phyloP scores from a whole-genome alignment of 2,797 vertebrate genomes.

The Melanogrammus aeglefinus region DNA sequence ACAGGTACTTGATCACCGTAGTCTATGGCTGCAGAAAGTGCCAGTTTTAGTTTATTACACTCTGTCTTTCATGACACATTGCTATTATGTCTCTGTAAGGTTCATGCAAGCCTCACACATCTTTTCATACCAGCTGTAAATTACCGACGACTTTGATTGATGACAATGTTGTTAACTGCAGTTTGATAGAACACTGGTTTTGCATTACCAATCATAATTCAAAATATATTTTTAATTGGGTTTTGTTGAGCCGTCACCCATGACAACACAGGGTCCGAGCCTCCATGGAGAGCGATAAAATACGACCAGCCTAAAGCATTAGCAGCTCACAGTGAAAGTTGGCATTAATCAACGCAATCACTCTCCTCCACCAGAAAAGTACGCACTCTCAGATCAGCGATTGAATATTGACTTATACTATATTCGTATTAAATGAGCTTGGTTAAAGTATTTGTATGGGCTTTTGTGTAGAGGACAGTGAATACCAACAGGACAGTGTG shows the following conservation, averaged over 20 bases:
- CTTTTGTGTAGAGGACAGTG: too few relatives aligned
- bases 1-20: conserved; percentile 20
- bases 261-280: not conserved
- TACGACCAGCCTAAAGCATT: not conserved
- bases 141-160: conserved; percentile 14
- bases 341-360: too few relatives aligned
- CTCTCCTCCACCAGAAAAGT: too few relatives aligned
- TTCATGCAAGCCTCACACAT: conserved; percentile 26
- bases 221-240: not conserved
- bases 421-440: too few relatives aligned
- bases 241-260: not conserved
- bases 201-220: conserved; percentile 18
- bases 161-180: conserved; percentile 28
- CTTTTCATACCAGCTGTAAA: not conserved
- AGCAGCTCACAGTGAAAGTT: not conserved
- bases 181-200: conserved; percentile 22
- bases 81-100: conserved; percentile 35
- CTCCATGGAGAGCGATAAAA: not conserved
- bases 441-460: too few relatives aligned
- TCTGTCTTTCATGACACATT: not conserved
- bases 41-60: conserved; percentile 23
- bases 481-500: too few relatives aligned
- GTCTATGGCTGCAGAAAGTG: conserved; percentile 10
- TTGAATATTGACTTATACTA: too few relatives aligned
- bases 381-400: too few relatives aligned